Evolutionary conservation across 2,113 vertebrate genomes (phyloP).

Genomic region (Leiothrix lutea): DNA sequence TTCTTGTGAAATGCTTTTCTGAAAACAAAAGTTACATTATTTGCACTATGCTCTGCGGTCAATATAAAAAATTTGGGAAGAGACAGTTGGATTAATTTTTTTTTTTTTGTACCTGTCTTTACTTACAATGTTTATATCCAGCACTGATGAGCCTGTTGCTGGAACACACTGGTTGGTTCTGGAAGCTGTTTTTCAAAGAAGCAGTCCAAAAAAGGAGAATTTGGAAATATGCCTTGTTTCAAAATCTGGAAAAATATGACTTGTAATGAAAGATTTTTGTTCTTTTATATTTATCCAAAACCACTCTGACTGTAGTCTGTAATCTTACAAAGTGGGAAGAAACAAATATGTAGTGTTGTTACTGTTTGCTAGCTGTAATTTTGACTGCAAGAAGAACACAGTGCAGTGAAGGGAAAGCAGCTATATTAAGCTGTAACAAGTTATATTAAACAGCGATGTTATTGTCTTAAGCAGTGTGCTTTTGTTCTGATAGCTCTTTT

Average conservation of each 20-base stretch:
- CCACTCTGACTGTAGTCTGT: not conserved
- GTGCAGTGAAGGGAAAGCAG: not conserved
- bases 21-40: not conserved
- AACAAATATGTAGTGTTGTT: not conserved
- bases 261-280: not conserved
- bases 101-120: not conserved
- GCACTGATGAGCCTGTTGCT: not conserved
- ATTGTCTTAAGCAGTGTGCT: not conserved
- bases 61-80: not conserved
- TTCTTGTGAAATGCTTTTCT: not conserved
- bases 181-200: not conserved
- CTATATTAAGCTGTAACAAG: not conserved
- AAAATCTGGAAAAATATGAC: not conserved
- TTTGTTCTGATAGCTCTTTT: not conserved
- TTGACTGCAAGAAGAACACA: not conserved
- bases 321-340: not conserved
- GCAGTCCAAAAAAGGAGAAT: not conserved
- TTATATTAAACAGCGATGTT: not conserved
- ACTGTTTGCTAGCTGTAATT: not conserved
- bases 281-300: slow-evolving; percentile 18
- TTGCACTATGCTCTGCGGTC: not conserved
- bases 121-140: not conserved
- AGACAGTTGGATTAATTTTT: not conserved
- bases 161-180: not conserved
- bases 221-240: not conserved